Percentiles rank a stretch among this genome's conserved stretches.
Evolutionary conservation across 2,113 vertebrate species (phyloP).

Genomic region (Cheirogaleus medius): DNA sequence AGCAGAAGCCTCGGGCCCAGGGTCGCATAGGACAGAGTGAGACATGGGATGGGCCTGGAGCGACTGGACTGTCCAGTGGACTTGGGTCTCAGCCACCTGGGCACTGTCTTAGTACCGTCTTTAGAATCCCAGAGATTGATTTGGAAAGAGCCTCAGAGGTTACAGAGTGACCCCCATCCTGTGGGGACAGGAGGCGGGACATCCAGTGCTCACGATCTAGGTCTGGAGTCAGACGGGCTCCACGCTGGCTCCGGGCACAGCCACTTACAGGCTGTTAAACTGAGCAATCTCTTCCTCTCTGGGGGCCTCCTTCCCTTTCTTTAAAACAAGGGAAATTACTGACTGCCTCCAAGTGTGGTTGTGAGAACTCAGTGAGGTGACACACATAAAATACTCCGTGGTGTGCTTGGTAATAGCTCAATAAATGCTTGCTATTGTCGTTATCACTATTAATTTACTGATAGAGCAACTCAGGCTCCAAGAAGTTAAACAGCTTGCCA

Average conservation of each 20-base stretch:
- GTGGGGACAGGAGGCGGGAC: not conserved
- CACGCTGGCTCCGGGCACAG: not conserved
- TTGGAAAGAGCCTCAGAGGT: not conserved
- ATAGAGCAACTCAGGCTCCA: not conserved
- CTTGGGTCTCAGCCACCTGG: not conserved
- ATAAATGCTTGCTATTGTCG: not conserved
- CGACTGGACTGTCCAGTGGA: not conserved
- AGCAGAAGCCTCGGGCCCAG: not conserved
- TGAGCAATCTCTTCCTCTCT: not conserved
- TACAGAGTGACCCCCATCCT: too few species aligned
- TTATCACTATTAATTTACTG: not conserved
- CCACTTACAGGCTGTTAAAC: not conserved
- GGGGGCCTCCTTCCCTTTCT: not conserved
- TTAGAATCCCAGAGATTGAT: not conserved
- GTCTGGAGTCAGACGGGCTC: too few species aligned
- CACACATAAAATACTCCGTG: not conserved
- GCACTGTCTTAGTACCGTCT: not conserved
- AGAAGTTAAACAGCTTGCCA: not conserved
- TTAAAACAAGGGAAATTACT: not conserved
- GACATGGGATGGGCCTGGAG: not conserved
- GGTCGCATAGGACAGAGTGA: too few species aligned
- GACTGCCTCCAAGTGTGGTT: not conserved
- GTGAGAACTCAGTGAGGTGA: not conserved
- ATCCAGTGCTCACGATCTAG: not conserved
- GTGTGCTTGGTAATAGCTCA: not conserved